A percentile compares a stretch with the other conserved stretches of the same genome.
These are phyloP conservation scores for Petrocephalus sullivani DNA, from an alignment of 2,797 vertebrate species.

Conservation along the genomic window DNA sequence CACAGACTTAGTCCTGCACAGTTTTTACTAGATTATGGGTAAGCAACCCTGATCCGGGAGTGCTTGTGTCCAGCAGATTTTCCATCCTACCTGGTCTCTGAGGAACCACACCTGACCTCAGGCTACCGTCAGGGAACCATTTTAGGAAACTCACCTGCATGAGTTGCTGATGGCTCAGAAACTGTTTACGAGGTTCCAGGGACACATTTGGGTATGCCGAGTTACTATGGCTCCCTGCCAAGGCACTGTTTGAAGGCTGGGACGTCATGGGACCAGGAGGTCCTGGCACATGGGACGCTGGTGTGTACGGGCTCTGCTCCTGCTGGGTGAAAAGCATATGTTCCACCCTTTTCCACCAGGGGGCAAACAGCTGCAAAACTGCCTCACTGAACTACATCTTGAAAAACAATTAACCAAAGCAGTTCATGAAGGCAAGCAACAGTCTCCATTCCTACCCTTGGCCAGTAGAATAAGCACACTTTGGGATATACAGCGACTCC, in stretches of 20 bases:
- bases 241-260: constrained; percentile 58
- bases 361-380: background rate
- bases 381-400: background rate
- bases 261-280: constrained; percentile 58
- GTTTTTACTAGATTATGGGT: background rate
- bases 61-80: background rate
- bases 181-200: constrained; percentile 73
- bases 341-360: constrained; percentile 14
- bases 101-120: background rate
- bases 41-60: background rate
- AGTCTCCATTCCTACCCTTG: background rate
- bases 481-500: background rate
- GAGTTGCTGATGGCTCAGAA: constrained; percentile 57
- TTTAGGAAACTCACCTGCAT: background rate
- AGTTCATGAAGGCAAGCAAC: background rate
- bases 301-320: constrained; percentile 74
- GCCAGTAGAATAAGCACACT: background rate
- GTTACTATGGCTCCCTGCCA: constrained; percentile 69
- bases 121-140: background rate
- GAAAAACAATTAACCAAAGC: constrained; percentile 3
- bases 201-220: constrained; percentile 74
- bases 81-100: background rate
- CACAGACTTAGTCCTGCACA: background rate
- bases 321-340: constrained; percentile 43
- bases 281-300: constrained; percentile 67